Base-by-base conservation (phyloP, 1,140 invertebrate genomes). In the Drosophila kurseongensis region DNA sequence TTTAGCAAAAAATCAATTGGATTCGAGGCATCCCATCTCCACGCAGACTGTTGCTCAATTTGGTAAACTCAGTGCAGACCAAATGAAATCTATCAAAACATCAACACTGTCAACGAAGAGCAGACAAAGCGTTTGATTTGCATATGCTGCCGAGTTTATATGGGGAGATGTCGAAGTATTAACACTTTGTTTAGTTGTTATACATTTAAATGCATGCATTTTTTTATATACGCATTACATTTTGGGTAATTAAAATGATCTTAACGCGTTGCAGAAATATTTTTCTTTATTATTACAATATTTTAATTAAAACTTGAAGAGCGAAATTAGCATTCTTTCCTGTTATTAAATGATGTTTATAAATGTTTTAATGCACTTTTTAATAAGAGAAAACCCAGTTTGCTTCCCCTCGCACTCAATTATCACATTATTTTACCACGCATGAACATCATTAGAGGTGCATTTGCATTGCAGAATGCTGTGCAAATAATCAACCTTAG, bases 401-500 rank as follows among this genome's bases (percentile, higher is more conserved):
- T 10, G 1, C 6, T 23, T 35, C 8, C 16, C 9, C 5, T 13
- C 59, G 6, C 6, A 14, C 32, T 69, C 48, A 52, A 71, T 71
- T 69, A 69, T 57, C 67, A 69, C 63, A 47, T 45, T 40, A 32
- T 56, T 68, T 55, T 47, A 38, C 16, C 9, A 47, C 23, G 65
- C 63, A 69, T 69, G n/a, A 71, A 47, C 65, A 45, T 71, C n/a
- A 48, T 40, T 48, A 40, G 27, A 48, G 41, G 7, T 41, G 35
- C 41, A 47, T 32, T 56, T n/a, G 27, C 23, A 44, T 32, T 27
- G 41, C 69, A 68, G 56, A 51, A 50, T 52, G 56, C 56, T 32
- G 52, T 48, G 58, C 56, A 78, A 77, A 77, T 83, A 76, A 69
- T 75, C 69, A 88, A 88, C 75, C 83, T 82, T 79, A 75, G 71